Base-by-base conservation (phyloP, 2,888 invertebrate genomes). In the Nemoura dubitans region DNA sequence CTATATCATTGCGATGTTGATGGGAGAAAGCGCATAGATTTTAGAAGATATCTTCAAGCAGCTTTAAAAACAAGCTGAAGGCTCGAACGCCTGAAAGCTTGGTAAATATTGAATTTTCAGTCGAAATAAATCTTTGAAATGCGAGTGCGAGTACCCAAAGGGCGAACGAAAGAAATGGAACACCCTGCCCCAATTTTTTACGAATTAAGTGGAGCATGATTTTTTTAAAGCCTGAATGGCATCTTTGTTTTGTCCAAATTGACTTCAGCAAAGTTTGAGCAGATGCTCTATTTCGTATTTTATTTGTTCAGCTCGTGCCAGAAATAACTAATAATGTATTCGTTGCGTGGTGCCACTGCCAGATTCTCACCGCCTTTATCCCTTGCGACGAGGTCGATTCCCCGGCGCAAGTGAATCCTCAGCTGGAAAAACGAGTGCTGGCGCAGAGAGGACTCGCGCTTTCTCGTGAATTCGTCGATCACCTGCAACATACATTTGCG, bases 351-450 rank as follows among this genome's bases (percentile, higher is more conserved):
- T 59, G 59, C 6, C 21, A 1, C 6, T 59, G 42, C n/a, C 86
- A 87, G 59, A 43, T 76, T 91, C 94, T 94, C 93, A 98, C 98
- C 98, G 92, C 97, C 97, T 92, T 98, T 97, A 92, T 99, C 98
- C 95, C 97, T 97, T 87, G 98, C 97, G 87, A 97, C 95, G 90
- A 99, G 93, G 91, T 97, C 97, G 90, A 95, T 95, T 88, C 98
- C 98, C 90, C 96, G 94, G 90, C 96, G 96, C 88, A 99, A 93
- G 92, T 98, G 96, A 89, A 98, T 93, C 89, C 97, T 95, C 89
- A 99, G 94, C 92, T 98, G 97, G 93, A 97, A 98, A 93, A 98
- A 98, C 86, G 98, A 95, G 93, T 97, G 96, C 91, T 97, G 96
- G 88, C 97, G 94, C 87, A 97, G 92, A 85, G 94, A 94, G 88